Evolutionary conservation across 2,113 vertebrate genomes (phyloP).

Genomic region (Eptesicus fuscus): DNA sequence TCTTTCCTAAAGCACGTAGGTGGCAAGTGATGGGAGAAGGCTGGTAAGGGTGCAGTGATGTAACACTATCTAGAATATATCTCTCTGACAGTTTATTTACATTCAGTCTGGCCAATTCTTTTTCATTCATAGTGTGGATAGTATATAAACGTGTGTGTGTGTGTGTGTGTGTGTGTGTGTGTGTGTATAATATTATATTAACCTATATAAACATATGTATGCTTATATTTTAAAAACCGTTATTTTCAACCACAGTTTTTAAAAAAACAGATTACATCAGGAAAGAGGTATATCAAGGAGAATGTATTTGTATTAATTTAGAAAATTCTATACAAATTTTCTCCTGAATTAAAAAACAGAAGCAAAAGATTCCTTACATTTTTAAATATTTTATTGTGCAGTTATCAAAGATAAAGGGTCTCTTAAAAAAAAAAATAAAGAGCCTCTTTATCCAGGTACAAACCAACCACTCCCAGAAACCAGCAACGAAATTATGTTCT

Average conservation of each 20-base stretch:
- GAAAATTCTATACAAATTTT: slow-evolving; percentile 8
- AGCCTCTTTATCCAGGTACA: neutral
- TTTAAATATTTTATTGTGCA: neutral
- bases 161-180: no score
- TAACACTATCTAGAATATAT: neutral
- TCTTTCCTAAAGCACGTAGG: neutral
- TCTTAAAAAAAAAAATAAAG: neutral
- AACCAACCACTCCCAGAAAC: slow-evolving; percentile 2
- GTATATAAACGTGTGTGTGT: neutral
- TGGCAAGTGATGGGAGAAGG: neutral
- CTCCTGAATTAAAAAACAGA: neutral
- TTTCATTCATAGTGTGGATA: neutral
- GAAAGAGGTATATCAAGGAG: neutral
- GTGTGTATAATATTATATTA: neutral
- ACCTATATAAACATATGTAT: neutral
- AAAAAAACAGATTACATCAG: neutral
- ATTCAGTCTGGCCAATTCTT: neutral
- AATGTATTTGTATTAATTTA: neutral
- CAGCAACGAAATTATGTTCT: neutral
- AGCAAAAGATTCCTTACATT: neutral
- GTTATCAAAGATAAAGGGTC: neutral
- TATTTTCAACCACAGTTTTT: neutral
- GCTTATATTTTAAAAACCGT: neutral
- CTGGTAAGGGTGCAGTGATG: neutral
- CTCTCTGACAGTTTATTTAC: neutral